Conservation (phyloP, 2,888 invertebrate species). For the Lithophane socia region DNA sequence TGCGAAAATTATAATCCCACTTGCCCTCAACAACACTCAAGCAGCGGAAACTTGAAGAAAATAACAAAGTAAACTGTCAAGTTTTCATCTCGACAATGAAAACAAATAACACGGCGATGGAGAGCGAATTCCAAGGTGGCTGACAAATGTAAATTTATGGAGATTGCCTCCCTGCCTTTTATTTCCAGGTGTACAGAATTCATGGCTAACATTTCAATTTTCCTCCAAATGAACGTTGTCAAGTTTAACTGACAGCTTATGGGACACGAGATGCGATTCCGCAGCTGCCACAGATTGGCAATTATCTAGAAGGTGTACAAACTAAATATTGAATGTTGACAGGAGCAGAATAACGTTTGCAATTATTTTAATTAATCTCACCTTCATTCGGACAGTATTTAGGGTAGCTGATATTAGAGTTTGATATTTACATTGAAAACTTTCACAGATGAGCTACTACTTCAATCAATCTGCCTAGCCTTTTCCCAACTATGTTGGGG, state of each 20-base stretch:
- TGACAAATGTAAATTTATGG: slow-evolving; percentile 60
- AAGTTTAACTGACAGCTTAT: slow-evolving; percentile 19
- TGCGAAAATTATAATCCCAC: slow-evolving; percentile 17
- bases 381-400: background rate
- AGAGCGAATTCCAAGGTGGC: slow-evolving; percentile 34
- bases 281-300: background rate
- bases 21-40: slow-evolving; percentile 17
- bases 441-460: background rate
- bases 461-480: too few species aligned
- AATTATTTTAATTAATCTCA: slow-evolving; percentile 13
- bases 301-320: slow-evolving; percentile 13
- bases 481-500: too few species aligned
- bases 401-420: slow-evolving; percentile 6
- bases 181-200: slow-evolving; percentile 51
- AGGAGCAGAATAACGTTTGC: background rate
- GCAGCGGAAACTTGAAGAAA: slow-evolving; percentile 30
- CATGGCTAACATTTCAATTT: slow-evolving; percentile 30
- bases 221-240: slow-evolving; percentile 23
- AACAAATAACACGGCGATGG: slow-evolving; percentile 45
- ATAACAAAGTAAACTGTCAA: slow-evolving; percentile 49
- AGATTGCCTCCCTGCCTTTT: slow-evolving; percentile 50
- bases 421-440: background rate
- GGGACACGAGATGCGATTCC: background rate
- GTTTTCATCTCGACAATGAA: slow-evolving; percentile 39
- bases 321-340: slow-evolving; percentile 9